Evolutionary conservation across 2,888 invertebrate species (phyloP).

Genomic region (Plagiodera versicolora): DNA sequence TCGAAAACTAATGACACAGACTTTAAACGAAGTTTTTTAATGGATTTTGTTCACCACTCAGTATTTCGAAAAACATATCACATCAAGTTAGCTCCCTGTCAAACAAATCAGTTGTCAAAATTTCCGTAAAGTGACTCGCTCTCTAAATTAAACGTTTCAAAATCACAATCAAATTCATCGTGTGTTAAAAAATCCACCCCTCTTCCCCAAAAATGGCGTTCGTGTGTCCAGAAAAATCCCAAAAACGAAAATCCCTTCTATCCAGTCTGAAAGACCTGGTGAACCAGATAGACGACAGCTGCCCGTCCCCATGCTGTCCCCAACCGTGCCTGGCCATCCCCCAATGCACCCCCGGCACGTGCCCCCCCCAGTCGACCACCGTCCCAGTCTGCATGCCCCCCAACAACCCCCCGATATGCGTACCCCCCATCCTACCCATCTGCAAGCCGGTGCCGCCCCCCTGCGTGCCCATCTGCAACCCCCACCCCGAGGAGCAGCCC

Average conservation of each 20-base stretch:
- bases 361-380: constrained; percentile 34
- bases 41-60: not conserved
- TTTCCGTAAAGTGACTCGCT: constrained; percentile 12
- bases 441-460: constrained; percentile 56
- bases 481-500: constrained; percentile 59
- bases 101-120: constrained; percentile 15
- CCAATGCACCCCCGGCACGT: constrained; percentile 23
- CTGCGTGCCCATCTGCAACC: constrained; percentile 57
- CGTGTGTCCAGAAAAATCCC: constrained; percentile 49
- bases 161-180: constrained; percentile 1
- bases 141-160: constrained; percentile 28
- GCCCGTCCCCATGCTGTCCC: constrained; percentile 53
- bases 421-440: constrained; percentile 57
- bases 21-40: no score
- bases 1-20: no score
- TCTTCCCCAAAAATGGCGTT: constrained; percentile 45
- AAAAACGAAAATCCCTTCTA: constrained; percentile 44
- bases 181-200: not conserved
- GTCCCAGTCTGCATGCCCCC: constrained; percentile 41
- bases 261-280: constrained; percentile 47
- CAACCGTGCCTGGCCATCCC: constrained; percentile 37
- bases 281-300: constrained; percentile 43
- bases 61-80: not conserved
- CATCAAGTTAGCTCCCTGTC: not conserved
- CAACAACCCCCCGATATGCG: constrained; percentile 54